Base-by-base conservation (phyloP, 2,797 vertebrate genomes). In the Muscicapa striata region DNA sequence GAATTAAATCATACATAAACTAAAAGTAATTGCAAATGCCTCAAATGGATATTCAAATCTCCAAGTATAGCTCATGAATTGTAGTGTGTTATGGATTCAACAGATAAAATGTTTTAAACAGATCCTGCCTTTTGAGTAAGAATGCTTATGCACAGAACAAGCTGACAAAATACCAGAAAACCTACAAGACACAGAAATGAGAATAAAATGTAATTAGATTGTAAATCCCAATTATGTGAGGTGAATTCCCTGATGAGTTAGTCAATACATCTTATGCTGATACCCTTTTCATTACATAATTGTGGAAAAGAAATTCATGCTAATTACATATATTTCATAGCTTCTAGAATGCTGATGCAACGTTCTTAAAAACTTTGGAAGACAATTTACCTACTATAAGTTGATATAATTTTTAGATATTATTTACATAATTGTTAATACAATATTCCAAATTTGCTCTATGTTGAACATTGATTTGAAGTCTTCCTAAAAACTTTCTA, bases 1-100 rank as follows among this genome's bases (percentile, higher is more conserved):
- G 22, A 94, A 91, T 90, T 77, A 90, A 89, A 89, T 94, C 62
- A 85, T 78, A 87, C 32, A 85, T 80, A 55, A 91, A 90, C 69
- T 62, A 84, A 77, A 93, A 92, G 61, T 75, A 90, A 94, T 78
- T 92, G 41, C 45, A 41, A 93, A 81, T 76, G 19, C 75, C 62
- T 91, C 62, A 83, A 93, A 87, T 0, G 2, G 54, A 70, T 93
- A 70, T 79, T 88, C 40, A 92, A 91, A 84, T 64, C 55, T 79
- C 49, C 77, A 49, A 57, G 32, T 34, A 62, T 15, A 95, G 61
- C 23, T 87, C 66, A 20, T 48, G 51, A 87, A 78, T 80, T 93
- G 23, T 32, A 84, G 84, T 68, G 15, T 46, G 27, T 40, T 57
- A 83, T 32, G 48, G 27, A 90, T 68, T 72, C 43, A 94, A 58